A percentile compares a stretch with the other conserved stretches of the same genome.
phyloP scores from a whole-genome alignment of 2,113 vertebrate genomes.

The Passer montanus region DNA sequence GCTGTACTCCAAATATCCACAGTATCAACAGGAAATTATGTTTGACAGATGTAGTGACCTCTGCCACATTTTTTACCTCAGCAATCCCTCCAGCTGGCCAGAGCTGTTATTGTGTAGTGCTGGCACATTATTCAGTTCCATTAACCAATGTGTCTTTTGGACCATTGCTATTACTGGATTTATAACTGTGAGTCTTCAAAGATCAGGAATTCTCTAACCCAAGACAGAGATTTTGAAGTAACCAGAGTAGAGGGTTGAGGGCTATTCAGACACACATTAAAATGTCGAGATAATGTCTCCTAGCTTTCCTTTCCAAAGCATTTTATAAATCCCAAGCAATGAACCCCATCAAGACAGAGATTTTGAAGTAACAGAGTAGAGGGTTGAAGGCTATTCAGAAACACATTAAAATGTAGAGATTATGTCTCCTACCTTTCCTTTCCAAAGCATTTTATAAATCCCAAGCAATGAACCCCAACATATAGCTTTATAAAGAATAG shows the following conservation, averaged over 20 bases:
- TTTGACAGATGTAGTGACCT: not conserved
- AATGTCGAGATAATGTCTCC: not conserved
- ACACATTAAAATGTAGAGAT: not conserved
- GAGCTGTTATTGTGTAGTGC: not conserved
- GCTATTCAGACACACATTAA: not conserved
- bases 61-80: not conserved
- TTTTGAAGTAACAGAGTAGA: no score
- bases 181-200: not conserved
- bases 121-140: not conserved
- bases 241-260: not conserved
- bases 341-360: no score
- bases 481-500: not conserved
- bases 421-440: not conserved
- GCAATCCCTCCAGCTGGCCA: not conserved
- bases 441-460: not conserved
- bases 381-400: not conserved
- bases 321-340: not conserved
- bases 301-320: not conserved
- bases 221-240: not conserved
- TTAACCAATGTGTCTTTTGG: not conserved
- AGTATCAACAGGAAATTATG: not conserved
- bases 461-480: not conserved
- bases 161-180: not conserved
- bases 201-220: not conserved
- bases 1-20: not conserved